phyloP scores from a whole-genome alignment of 37 sponge, comb jelly and placozoan genomes.

The Tethya wilhelma region DNA sequence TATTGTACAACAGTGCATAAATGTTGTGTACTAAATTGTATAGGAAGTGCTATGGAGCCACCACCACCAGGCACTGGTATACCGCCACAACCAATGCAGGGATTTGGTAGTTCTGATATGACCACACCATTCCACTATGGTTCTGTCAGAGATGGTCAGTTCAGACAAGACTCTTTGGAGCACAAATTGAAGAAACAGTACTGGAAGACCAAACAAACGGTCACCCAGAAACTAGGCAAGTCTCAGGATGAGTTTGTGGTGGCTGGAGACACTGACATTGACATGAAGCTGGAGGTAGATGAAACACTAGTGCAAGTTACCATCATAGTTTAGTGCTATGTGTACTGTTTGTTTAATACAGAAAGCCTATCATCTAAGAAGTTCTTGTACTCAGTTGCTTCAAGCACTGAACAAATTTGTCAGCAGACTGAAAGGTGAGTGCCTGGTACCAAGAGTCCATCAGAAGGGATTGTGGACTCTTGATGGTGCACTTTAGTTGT shows the following conservation, averaged over 20 bases:
- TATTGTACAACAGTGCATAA: too few species aligned
- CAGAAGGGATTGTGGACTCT: too few species aligned
- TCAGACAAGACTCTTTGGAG: slow-evolving; percentile 41
- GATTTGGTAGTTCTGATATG: slow-evolving; percentile 63
- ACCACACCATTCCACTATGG: slow-evolving; percentile 68
- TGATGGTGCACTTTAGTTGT: too few species aligned
- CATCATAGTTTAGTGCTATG: not conserved
- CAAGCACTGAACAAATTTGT: slow-evolving; percentile 26
- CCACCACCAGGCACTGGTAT: not conserved
- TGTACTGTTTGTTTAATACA: not conserved
- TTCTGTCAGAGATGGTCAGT: slow-evolving; percentile 59
- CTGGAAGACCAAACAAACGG: slow-evolving; percentile 88
- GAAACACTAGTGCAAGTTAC: not conserved
- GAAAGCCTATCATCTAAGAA: not conserved
- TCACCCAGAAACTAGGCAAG: slow-evolving; percentile 78
- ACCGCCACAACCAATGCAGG: slow-evolving; percentile 49
- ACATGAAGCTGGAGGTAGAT: slow-evolving; percentile 71
- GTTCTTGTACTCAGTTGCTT: slow-evolving; percentile 41
- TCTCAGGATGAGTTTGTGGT: slow-evolving; percentile 82
- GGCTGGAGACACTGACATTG: slow-evolving; percentile 86
- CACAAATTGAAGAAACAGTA: slow-evolving; percentile 77
- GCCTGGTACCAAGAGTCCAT: too few species aligned
- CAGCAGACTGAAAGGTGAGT: slow-evolving; percentile 27
- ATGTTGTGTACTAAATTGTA: too few species aligned
- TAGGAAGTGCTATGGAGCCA: too few species aligned